phyloP scores from a whole-genome alignment of 2,888 invertebrate genomes.

The Eulithis testata region DNA sequence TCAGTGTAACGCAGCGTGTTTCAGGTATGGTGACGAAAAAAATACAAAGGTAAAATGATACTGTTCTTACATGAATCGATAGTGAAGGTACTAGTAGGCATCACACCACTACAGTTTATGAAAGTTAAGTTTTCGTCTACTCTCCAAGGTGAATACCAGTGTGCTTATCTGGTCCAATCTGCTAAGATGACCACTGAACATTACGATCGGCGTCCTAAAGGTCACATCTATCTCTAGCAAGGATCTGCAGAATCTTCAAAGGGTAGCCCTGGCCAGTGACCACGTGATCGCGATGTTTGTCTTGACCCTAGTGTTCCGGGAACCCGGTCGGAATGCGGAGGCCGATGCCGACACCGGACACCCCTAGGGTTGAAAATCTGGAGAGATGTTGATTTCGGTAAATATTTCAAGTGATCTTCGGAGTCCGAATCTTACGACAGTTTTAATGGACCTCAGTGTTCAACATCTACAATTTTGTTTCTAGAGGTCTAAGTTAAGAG shows the following conservation, averaged over 20 bases:
- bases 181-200: slow-evolving; percentile 2
- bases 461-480: too few relatives aligned
- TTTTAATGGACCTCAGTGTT: too few relatives aligned
- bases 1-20: too few relatives aligned
- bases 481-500: too few relatives aligned
- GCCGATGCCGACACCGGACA: slow-evolving; percentile 47
- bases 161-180: background rate
- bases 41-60: too few relatives aligned
- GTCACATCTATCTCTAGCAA: slow-evolving; percentile 18
- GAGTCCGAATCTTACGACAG: background rate
- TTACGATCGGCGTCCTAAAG: slow-evolving; percentile 11
- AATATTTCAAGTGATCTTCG: background rate
- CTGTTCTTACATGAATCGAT: too few relatives aligned
- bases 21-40: too few relatives aligned
- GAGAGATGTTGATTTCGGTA: background rate
- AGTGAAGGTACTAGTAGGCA: too few relatives aligned
- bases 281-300: slow-evolving; percentile 38
- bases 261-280: slow-evolving; percentile 23
- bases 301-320: slow-evolving; percentile 30
- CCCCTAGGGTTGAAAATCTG: slow-evolving; percentile 12
- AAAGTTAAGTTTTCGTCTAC: too few relatives aligned
- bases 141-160: too few relatives aligned
- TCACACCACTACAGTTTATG: too few relatives aligned
- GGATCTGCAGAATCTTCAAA: slow-evolving; percentile 22
- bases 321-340: slow-evolving; percentile 39